A percentile compares a stretch with the other conserved stretches of the same genome.
These are phyloP conservation scores for Actenoides hombroni DNA, from an alignment of 2,113 vertebrate species.

Conservation along the genomic window DNA sequence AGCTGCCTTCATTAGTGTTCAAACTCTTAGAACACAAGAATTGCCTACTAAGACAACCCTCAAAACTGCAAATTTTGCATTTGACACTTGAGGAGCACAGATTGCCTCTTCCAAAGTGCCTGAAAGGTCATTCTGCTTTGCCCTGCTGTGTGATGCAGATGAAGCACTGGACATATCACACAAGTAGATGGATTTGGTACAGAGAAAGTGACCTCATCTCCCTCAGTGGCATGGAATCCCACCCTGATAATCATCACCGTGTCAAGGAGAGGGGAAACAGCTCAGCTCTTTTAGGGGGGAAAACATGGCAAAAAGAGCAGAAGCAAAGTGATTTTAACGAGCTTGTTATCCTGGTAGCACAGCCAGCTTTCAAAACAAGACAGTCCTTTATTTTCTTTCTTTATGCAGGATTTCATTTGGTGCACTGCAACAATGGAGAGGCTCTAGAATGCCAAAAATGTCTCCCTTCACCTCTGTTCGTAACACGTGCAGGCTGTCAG, in stretches of 20 bases:
- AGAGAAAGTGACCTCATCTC: neutral
- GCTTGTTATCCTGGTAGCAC: neutral
- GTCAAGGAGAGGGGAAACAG: neutral
- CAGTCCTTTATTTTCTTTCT: neutral
- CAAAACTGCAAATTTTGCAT: neutral
- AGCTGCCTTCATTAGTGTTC: neutral
- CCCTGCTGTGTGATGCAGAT: neutral
- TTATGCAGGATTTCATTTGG: neutral
- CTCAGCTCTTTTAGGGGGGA: neutral
- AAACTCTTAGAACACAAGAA: neutral
- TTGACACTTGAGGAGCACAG: neutral
- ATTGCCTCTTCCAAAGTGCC: neutral
- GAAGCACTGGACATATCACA: fast-evolving
- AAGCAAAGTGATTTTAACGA: neutral
- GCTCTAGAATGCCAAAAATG: neutral
- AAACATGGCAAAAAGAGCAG: neutral
- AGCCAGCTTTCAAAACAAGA: neutral
- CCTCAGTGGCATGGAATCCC: fast-evolving
- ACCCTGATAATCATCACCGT: neutral
- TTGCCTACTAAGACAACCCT: neutral
- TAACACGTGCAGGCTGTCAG: neutral
- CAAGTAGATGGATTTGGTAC: neutral
- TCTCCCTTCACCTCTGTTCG: neutral
- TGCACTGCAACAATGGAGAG: neutral
- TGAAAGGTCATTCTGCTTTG: neutral